Conservation (phyloP, 2,888 invertebrate genomes). For the Caenorhabditis panamensis region DNA sequence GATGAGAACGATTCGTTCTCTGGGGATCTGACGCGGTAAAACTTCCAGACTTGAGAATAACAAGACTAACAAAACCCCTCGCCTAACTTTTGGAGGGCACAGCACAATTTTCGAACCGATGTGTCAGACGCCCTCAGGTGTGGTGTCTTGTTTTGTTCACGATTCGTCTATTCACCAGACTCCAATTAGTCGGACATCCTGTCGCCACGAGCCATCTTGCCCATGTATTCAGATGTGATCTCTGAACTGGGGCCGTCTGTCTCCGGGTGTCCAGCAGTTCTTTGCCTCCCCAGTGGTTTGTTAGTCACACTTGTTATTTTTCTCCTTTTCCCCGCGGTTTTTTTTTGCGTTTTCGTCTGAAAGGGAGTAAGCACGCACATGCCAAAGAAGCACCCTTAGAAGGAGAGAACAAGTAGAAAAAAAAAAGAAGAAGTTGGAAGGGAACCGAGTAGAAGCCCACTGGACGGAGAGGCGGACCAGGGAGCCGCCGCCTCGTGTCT, state of each 20-base stretch:
- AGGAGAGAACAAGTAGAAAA: constrained; percentile 25
- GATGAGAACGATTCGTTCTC: no score
- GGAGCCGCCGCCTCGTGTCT: background rate
- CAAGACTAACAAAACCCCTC: no score
- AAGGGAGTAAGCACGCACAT: constrained; percentile 16
- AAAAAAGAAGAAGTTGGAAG: constrained; percentile 11
- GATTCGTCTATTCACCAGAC: no score
- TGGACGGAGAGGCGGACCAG: constrained; percentile 12
- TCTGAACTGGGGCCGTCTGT: constrained; percentile 20
- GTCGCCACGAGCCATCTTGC: background rate
- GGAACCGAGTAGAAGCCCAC: background rate
- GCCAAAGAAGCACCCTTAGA: constrained; percentile 36
- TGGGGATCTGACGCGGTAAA: no score
- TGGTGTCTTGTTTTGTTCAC: background rate
- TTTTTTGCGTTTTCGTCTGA: constrained; percentile 27
- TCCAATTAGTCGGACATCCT: background rate
- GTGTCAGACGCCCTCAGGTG: background rate
- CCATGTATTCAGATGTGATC: constrained; percentile 28
- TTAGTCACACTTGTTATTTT: constrained; percentile 58
- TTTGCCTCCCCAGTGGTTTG: background rate
- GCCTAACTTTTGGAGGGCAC: no score
- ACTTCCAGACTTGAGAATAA: no score
- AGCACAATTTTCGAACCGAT: no score
- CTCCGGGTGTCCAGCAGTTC: background rate
- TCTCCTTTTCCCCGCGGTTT: constrained; percentile 6